These are phyloP conservation scores for Craniophora ligustri DNA, from an alignment of 2,888 invertebrate genomes.

Conservation along the genomic window DNA sequence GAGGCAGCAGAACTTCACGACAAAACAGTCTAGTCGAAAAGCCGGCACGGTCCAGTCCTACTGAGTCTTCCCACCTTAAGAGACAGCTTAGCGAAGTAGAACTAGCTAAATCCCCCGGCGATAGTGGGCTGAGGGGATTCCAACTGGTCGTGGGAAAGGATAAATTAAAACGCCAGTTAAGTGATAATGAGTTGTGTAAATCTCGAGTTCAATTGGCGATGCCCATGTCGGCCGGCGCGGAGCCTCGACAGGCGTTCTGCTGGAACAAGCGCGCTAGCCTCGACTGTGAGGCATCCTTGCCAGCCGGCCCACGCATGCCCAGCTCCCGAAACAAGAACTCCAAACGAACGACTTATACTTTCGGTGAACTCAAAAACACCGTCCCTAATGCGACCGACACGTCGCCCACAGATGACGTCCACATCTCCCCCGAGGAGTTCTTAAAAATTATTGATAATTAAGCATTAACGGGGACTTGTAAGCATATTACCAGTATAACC, in stretches of 20 bases:
- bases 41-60: slow-evolving; percentile 64
- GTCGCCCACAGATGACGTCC: slow-evolving; percentile 65
- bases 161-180: slow-evolving; percentile 80
- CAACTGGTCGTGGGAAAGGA: slow-evolving; percentile 80
- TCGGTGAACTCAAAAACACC: slow-evolving; percentile 84
- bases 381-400: slow-evolving; percentile 74
- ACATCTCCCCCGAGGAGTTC: slow-evolving; percentile 79
- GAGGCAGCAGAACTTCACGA: slow-evolving; percentile 61
- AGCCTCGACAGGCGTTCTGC: slow-evolving; percentile 76
- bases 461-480: slow-evolving; percentile 57
- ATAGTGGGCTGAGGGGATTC: slow-evolving; percentile 71
- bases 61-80: slow-evolving; percentile 64
- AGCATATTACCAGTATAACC: slow-evolving; percentile 46
- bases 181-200: slow-evolving; percentile 78
- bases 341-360: slow-evolving; percentile 74
- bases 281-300: slow-evolving; percentile 70
- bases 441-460: slow-evolving; percentile 80
- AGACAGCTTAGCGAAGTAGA: slow-evolving; percentile 79
- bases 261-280: slow-evolving; percentile 76
- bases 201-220: slow-evolving; percentile 77
- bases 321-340: slow-evolving; percentile 52
- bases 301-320: slow-evolving; percentile 46
- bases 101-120: slow-evolving; percentile 59
- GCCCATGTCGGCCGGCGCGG: slow-evolving; percentile 86
- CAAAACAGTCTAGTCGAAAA: slow-evolving; percentile 78